A percentile compares a stretch with the other conserved stretches of the same genome.
Conservation (phyloP, 2,797 vertebrate genomes). For the Premnoplex brunnescens region DNA sequence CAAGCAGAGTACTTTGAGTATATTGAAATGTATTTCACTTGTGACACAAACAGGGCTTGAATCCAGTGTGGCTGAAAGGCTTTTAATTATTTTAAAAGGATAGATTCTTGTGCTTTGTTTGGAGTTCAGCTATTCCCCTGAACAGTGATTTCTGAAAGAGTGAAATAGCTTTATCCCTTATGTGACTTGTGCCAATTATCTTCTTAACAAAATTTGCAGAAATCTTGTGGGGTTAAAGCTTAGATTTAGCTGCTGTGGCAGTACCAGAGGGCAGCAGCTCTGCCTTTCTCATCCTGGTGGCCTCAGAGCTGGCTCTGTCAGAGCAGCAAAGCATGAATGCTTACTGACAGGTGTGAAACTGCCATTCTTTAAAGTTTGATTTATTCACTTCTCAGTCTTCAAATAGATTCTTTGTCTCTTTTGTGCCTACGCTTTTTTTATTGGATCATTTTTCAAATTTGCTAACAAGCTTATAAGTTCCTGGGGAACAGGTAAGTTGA, state of each 20-base stretch:
- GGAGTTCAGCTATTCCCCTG: not conserved
- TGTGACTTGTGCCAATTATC: not conserved
- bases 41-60: not conserved
- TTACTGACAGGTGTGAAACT: not conserved
- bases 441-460: not conserved
- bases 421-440: not conserved
- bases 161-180: not conserved
- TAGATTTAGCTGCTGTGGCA: not conserved
- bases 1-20: not conserved
- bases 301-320: not conserved
- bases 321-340: accelerated
- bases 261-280: not conserved
- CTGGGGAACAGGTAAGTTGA: not conserved
- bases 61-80: not conserved
- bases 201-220: not conserved
- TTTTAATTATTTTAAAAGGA: not conserved
- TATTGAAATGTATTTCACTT: not conserved
- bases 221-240: not conserved
- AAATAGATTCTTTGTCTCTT: not conserved
- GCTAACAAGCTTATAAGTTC: not conserved
- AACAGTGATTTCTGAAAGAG: not conserved
- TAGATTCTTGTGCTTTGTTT: not conserved
- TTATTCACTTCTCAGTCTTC: not conserved
- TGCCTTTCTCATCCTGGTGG: accelerated
- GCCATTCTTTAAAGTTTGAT: not conserved